Evolutionary conservation across 2,888 invertebrate genomes (phyloP).

Genomic region (Cataglyphis rosenhaueri): DNA sequence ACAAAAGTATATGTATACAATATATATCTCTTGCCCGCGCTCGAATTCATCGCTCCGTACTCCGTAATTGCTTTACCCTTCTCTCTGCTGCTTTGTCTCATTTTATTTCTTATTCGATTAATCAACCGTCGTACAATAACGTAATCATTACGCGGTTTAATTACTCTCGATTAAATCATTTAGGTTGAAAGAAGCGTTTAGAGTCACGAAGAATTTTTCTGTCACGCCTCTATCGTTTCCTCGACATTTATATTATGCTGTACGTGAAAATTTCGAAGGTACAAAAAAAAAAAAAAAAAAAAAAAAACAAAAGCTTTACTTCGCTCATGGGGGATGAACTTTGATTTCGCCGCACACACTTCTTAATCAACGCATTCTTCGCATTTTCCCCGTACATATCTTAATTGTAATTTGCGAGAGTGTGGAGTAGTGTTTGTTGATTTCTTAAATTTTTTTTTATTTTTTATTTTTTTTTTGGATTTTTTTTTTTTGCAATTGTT

Average conservation of each 20-base stretch:
- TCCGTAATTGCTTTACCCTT: slow-evolving; percentile 49
- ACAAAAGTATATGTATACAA: slow-evolving; percentile 30
- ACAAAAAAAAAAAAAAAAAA: not conserved
- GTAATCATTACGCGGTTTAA: not conserved
- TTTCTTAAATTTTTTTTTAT: slow-evolving; percentile 73
- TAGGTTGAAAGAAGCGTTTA: not conserved
- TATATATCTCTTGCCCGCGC: slow-evolving; percentile 57
- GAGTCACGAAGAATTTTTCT: not conserved
- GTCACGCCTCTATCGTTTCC: slow-evolving; percentile 37
- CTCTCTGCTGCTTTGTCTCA: not conserved
- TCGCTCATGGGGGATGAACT: not conserved
- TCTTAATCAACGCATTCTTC: not conserved
- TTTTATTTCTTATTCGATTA: not conserved
- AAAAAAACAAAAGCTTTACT: not conserved
- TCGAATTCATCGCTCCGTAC: slow-evolving; percentile 60
- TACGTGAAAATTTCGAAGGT: slow-evolving; percentile 2
- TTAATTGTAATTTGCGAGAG: slow-evolving; percentile 77
- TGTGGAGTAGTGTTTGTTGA: slow-evolving; percentile 80
- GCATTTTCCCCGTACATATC: slow-evolving; percentile 57
- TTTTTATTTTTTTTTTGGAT: slow-evolving; percentile 76
- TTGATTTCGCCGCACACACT: not conserved
- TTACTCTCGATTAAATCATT: not conserved
- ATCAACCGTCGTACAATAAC: not conserved
- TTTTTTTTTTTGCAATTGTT: slow-evolving; percentile 71
- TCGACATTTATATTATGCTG: not conserved